phyloP scores from a whole-genome alignment of 2,888 invertebrate genomes.

The Stenurella melanura region DNA sequence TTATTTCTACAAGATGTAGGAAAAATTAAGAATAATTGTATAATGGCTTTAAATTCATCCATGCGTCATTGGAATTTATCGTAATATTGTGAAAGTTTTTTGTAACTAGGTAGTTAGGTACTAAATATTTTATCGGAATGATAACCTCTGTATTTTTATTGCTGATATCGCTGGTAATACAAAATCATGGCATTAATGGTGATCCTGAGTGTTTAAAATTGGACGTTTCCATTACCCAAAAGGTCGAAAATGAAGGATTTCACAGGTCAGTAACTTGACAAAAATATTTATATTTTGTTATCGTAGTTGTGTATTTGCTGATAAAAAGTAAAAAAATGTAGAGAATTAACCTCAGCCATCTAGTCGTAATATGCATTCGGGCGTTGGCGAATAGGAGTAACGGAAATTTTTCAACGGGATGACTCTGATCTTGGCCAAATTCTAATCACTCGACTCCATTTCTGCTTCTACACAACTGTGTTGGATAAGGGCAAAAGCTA shows the following conservation, averaged over 20 bases:
- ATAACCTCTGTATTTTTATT: conserved; percentile 29
- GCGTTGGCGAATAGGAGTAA: too few species aligned
- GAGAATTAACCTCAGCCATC: too few species aligned
- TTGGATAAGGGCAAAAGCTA: too few species aligned
- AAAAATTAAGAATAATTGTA: neutral
- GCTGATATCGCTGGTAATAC: neutral
- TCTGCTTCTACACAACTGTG: too few species aligned
- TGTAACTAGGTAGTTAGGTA: neutral
- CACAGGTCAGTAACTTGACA: conserved; percentile 69
- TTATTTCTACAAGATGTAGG: neutral
- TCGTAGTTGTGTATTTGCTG: too few species aligned
- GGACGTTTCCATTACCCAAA: conserved; percentile 70
- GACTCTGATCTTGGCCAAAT: too few species aligned
- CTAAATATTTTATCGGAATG: conserved; percentile 2
- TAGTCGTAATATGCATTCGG: too few species aligned
- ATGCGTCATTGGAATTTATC: neutral
- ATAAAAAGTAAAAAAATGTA: too few species aligned
- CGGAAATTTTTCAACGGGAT: too few species aligned
- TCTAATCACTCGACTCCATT: too few species aligned
- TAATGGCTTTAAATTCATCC: neutral
- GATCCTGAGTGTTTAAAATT: conserved; percentile 63
- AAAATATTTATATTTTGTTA: neutral
- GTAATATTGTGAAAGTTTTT: neutral
- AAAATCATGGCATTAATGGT: conserved; percentile 4
- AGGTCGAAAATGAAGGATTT: conserved; percentile 74